phyloP scores from a whole-genome alignment of 2,888 invertebrate genomes.

The Cataglyphis altisquamis region DNA sequence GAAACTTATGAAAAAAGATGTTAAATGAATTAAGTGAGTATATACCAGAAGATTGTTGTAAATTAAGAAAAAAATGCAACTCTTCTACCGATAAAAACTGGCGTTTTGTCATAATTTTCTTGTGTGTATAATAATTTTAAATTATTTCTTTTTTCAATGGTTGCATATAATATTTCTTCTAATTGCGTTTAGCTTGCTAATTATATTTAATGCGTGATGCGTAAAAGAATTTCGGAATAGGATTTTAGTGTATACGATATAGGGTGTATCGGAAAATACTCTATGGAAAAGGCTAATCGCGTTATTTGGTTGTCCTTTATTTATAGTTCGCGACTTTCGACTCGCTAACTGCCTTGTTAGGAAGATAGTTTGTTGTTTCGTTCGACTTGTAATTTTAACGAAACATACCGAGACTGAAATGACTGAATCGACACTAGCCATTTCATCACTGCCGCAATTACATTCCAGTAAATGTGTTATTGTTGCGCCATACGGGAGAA shows the following conservation, averaged over 20 bases:
- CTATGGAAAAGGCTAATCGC: not conserved
- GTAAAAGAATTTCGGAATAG: not conserved
- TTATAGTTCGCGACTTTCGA: conserved; percentile 26
- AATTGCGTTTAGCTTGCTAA: not conserved
- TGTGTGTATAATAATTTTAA: not conserved
- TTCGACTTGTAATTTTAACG: conserved; percentile 29
- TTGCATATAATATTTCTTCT: not conserved
- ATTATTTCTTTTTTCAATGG: not conserved
- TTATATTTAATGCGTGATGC: conserved; percentile 18
- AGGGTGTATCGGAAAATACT: not conserved
- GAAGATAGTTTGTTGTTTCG: conserved; percentile 8
- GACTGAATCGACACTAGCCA: not conserved
- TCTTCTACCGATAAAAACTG: not conserved
- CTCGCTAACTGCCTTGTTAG: conserved; percentile 34
- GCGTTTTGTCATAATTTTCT: not conserved
- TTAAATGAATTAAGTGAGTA: conserved; percentile 71
- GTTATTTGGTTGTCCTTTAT: conserved; percentile 28
- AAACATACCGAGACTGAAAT: conserved; percentile 35
- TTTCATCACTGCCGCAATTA: conserved; percentile 40
- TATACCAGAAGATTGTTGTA: conserved; percentile 71
- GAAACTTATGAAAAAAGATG: conserved; percentile 64
- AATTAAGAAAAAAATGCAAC: conserved; percentile 42
- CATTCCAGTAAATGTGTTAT: conserved; percentile 65
- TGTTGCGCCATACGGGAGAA: conserved; percentile 27
- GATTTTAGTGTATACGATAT: not conserved